A percentile compares a stretch with the other conserved stretches of the same genome.
These are phyloP conservation scores for Danionella dracula DNA, from an alignment of 2,797 vertebrate species.

Conservation along the genomic window DNA sequence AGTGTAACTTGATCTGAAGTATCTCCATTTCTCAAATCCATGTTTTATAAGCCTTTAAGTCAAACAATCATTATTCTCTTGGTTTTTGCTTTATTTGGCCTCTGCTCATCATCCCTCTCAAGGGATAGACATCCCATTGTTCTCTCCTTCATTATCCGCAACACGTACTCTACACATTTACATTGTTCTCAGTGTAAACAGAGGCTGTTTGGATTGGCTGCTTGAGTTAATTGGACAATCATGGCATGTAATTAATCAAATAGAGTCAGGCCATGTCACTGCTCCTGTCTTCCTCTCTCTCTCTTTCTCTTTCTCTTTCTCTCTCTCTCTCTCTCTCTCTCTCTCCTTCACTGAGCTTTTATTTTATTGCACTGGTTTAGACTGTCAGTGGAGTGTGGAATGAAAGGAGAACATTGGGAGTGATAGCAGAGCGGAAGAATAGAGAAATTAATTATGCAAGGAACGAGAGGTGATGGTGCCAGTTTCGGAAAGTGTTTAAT, in stretches of 20 bases:
- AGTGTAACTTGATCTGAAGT: too few species aligned
- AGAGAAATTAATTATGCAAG: constrained; percentile 61
- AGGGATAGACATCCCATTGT: constrained; percentile 24
- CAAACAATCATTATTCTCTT: too few species aligned
- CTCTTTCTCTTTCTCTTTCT: too few species aligned
- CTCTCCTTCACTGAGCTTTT: not conserved
- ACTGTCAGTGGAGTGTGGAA: constrained; percentile 14
- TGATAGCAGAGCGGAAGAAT: constrained; percentile 42
- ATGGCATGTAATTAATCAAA: constrained; percentile 40
- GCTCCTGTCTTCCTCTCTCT: not conserved
- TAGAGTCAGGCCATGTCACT: constrained; percentile 10
- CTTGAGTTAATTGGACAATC: constrained; percentile 24
- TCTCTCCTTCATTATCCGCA: constrained; percentile 21
- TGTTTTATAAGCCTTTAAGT: too few species aligned
- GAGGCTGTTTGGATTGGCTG: constrained; percentile 11
- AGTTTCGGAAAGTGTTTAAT: constrained; percentile 63
- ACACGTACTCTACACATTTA: constrained; percentile 5
- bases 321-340: not conserved
- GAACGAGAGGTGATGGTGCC: constrained; percentile 59
- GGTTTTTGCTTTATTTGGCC: not conserved
- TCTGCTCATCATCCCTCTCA: not conserved
- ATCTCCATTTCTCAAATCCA: too few species aligned
- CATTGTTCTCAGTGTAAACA: constrained; percentile 10
- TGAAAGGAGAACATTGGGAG: constrained; percentile 25
- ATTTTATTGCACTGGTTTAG: not conserved